A percentile compares a stretch with the other conserved stretches of the same genome.
These are phyloP conservation scores for Diarsia rubi DNA, from an alignment of 2,888 invertebrate species.

Conservation along the genomic window DNA sequence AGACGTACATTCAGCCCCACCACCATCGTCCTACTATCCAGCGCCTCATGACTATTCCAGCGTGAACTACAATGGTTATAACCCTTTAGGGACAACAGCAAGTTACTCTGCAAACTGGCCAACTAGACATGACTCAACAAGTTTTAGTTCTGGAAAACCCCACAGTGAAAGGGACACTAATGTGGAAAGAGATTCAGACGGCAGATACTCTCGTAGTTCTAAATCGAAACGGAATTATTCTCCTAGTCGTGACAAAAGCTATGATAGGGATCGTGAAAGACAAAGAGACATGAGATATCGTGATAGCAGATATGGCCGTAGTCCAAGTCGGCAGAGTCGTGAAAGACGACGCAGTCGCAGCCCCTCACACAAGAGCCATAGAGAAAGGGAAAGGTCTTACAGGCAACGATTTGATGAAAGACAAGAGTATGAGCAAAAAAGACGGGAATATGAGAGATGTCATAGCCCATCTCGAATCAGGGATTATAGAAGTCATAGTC, in stretches of 20 bases:
- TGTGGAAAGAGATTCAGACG: conserved; percentile 34
- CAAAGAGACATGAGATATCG: conserved; percentile 67
- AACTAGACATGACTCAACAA: conserved; percentile 17
- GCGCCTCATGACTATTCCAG: conserved; percentile 22
- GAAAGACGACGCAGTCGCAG: conserved; percentile 61
- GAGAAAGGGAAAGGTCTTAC: conserved; percentile 66
- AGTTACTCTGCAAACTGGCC: conserved; percentile 31
- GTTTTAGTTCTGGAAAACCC: conserved; percentile 27
- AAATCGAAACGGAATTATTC: conserved; percentile 67
- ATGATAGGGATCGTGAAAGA: conserved; percentile 61
- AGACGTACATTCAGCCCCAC: conserved; percentile 61
- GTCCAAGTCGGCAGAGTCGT: conserved; percentile 72
- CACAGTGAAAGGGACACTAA: conserved; percentile 27
- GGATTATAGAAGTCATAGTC: conserved; percentile 72
- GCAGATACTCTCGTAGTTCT: conserved; percentile 45
- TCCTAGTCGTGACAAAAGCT: conserved; percentile 64
- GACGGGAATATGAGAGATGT: conserved; percentile 74
- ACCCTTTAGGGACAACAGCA: neutral
- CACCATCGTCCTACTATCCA: conserved; percentile 51
- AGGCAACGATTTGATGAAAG: conserved; percentile 65
- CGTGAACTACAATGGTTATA: conserved; percentile 10
- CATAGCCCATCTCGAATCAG: conserved; percentile 72
- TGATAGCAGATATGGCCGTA: conserved; percentile 70
- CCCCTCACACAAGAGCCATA: conserved; percentile 70
- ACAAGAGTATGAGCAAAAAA: conserved; percentile 76